phyloP scores from a whole-genome alignment of 2,113 vertebrate genomes.

The Sisor rabdophorus region DNA sequence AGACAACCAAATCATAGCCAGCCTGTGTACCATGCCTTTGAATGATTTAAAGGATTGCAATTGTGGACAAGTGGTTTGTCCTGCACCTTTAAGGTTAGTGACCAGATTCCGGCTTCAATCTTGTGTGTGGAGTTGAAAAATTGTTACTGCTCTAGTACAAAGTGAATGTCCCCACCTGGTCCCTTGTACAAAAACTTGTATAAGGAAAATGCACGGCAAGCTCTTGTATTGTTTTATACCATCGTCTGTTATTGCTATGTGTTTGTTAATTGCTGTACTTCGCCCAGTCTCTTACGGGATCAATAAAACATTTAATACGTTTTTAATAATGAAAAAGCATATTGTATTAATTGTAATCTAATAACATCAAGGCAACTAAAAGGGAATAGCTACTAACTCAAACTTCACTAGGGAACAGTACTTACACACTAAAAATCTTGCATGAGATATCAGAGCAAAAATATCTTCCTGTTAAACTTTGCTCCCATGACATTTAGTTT shows the following conservation, averaged over 20 bases:
- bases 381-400: neutral
- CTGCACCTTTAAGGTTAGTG: no score
- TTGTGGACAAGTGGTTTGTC: no score
- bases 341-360: constrained; percentile 7
- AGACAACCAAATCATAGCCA: no score
- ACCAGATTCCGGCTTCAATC: no score
- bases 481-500: constrained; percentile 3
- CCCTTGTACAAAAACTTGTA: no score
- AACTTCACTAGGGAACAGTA: constrained; percentile 14
- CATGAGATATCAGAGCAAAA: constrained; percentile 8
- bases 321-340: neutral
- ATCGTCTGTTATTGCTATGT: neutral
- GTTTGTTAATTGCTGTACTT: neutral
- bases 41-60: no score
- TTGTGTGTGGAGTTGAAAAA: no score
- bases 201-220: no score
- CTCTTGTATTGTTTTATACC: neutral
- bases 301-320: neutral
- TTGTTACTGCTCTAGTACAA: no score
- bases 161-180: no score
- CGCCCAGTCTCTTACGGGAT: neutral
- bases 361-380: neutral
- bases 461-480: constrained; percentile 13
- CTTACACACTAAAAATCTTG: neutral
- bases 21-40: no score